These are phyloP conservation scores for Gastrophysa polygoni DNA, from an alignment of 2,888 invertebrate genomes.

Conservation along the genomic window DNA sequence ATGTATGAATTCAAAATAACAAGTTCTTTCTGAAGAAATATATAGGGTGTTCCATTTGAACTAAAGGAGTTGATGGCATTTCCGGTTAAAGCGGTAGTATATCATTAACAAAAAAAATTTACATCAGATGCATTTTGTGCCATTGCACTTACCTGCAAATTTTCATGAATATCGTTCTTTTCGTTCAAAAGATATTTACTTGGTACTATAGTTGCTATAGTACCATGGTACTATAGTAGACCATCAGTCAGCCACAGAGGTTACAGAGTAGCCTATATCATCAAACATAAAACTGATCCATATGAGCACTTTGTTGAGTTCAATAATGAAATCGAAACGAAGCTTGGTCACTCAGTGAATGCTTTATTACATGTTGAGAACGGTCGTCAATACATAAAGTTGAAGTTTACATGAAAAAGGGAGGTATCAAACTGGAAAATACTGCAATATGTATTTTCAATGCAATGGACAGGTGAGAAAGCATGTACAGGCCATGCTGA, in stretches of 20 bases:
- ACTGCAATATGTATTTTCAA: neutral
- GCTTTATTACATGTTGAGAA: conserved; percentile 10
- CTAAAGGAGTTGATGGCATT: no score
- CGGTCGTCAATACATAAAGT: conserved; percentile 3
- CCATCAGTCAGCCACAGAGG: conserved; percentile 3
- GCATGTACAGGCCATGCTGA: conserved; percentile 18
- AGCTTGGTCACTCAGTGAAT: conserved; percentile 6
- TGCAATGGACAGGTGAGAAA: conserved; percentile 23
- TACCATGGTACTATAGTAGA: no score
- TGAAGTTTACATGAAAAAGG: neutral
- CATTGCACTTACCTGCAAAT: no score
- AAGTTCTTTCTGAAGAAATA: no score
- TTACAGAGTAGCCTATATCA: neutral
- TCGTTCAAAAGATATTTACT: no score
- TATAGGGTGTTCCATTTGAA: no score
- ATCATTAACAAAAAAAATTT: no score
- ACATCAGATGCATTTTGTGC: no score
- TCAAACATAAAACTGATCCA: neutral
- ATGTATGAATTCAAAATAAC: no score
- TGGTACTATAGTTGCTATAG: no score
- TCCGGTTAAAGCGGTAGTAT: no score
- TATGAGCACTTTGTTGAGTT: conserved; percentile 2
- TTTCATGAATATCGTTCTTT: no score
- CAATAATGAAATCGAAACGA: neutral
- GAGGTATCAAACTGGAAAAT: neutral